Evolutionary conservation across 2,797 vertebrate species (phyloP), one percentile per base, ranked within the genome.

Genomic region (Bovichtus diacanthus): DNA sequence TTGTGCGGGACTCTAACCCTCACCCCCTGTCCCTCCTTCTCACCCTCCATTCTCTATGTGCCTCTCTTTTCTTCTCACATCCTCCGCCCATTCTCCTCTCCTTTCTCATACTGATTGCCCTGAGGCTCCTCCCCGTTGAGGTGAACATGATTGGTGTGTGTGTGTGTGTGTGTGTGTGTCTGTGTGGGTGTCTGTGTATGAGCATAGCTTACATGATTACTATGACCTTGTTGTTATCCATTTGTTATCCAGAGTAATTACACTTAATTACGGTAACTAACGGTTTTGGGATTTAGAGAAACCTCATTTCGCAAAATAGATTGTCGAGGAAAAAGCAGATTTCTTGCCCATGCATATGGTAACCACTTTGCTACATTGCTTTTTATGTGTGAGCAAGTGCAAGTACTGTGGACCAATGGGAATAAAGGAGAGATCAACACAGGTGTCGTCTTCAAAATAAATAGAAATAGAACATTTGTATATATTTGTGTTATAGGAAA

Each of bases 151-250:
- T 83, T 86, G 65, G 82, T 85, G 84, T 76, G 47, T 80, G 34
- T 65, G 58, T 80, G 74, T 70, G 36, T 82, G 31, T 63, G 59
- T 78, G 58, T 70, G 36, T 82, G 31, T 63, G 59, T 78, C 58
- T 59, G 43, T 59, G 62, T 59, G 54, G 51, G 68, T 60, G 23
- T 36, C 31, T 31, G 25, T 83, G 63, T 81, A 8, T 78, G 18
- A 82, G 80, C 72, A 39, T 62, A 74, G 61, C 69, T 61, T 76
- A 71, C 72, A 82, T 90, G 90, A 93, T 91, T 93, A 83, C 89
- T 77, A 44, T 89, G 89, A 92, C 92, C 88, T 93, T 91, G 88
- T 80, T 89, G 80, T 58, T 83, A 82, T 86, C 87, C 75, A 79
- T 90, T 80, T 74, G 80, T 85, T 89, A 86, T 84, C 43, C 50